Percentiles rank a stretch among this genome's conserved stretches.
Conservation (phyloP, 1,140 invertebrate species). For the Spodoptera frugiperda region DNA sequence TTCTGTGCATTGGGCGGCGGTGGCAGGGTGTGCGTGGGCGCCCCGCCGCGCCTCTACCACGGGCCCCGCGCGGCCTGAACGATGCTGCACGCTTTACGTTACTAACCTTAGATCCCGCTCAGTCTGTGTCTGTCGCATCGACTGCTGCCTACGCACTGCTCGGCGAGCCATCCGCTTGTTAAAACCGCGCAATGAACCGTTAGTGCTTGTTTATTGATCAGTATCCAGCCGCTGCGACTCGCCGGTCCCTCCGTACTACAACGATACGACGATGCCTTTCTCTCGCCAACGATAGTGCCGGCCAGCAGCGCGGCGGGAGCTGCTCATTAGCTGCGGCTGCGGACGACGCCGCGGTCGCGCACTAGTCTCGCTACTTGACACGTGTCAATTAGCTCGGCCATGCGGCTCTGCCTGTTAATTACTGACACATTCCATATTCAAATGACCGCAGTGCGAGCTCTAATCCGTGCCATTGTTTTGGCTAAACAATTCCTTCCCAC, state of each 20-base stretch:
- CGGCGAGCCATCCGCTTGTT: too few species aligned
- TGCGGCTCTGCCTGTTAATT: slow-evolving; percentile 9
- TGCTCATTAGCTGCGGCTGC: not conserved
- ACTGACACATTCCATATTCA: slow-evolving; percentile 31
- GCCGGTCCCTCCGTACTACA: not conserved
- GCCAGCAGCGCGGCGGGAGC: not conserved
- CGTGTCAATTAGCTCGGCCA: slow-evolving; percentile 22
- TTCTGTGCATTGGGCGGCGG: too few species aligned
- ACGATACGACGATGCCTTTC: not conserved
- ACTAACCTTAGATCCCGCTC: too few species aligned
- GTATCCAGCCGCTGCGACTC: slow-evolving; percentile 51
- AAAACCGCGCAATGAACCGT: not conserved
- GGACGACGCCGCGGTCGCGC: not conserved
- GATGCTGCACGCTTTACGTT: too few species aligned
- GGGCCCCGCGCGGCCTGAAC: too few species aligned
- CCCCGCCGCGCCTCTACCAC: too few species aligned
- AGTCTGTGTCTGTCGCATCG: too few species aligned
- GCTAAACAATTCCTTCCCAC: slow-evolving; percentile 57
- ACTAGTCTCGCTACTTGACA: slow-evolving; percentile 6
- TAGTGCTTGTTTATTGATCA: slow-evolving; percentile 51
- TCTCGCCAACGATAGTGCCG: slow-evolving; percentile 12
- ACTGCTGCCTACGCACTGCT: too few species aligned
- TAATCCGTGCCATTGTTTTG: slow-evolving; percentile 54
- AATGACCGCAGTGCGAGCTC: slow-evolving; percentile 20
- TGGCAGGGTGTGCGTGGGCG: too few species aligned